Base-by-base conservation (phyloP, 2,888 invertebrate genomes). In the Strigamia crassipes region DNA sequence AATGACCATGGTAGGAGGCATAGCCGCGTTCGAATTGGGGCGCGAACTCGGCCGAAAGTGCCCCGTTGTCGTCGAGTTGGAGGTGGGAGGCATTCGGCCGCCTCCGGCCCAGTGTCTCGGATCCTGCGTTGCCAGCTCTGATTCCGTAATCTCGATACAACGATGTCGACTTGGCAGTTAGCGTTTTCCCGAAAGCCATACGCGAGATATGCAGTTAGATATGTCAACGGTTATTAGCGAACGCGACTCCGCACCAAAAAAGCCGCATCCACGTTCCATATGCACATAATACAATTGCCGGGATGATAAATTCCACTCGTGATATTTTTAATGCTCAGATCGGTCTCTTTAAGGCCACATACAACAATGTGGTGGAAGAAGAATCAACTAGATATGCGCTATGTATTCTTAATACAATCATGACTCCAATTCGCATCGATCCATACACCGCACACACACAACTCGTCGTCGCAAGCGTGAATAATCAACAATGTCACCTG, bases 1-100 rank as follows among this genome's bases (percentile, higher is more conserved):
- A 21, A 81, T 81, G 27, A 81, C 81, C 81, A 81, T 81, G 27
- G 81, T 46, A 0, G 66, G 81, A 13, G 81, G 77, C 38, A 46
- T 31, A 27, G 81, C 77, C 66, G 61, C 18, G 31, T 73, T 73
- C 73, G 73, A 73, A 31, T 27, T 73, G 31, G 73, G 73, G 31
- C 73, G 56, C 56, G 56, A 21, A 21, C 56, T 8, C 56, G 56
- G 56, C 56, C 56, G 56, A 56, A 56, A 56, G 56, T 56, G 56
- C 18, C 56, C 21, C 21, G 56, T 18, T 4, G 15, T 21, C n/a
- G 56, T 56, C 18, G 56, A 9, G 56, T 56, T 56, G 21, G 73
- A 73, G 31, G 73, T 73, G n/a, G 73, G 73, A 73, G 73, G 73
- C 73, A 73, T 31, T 31, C 73, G 73, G 73, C 73, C 73, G 31